Conservation (phyloP, 2,888 invertebrate genomes). For the Tiliacea citrago region DNA sequence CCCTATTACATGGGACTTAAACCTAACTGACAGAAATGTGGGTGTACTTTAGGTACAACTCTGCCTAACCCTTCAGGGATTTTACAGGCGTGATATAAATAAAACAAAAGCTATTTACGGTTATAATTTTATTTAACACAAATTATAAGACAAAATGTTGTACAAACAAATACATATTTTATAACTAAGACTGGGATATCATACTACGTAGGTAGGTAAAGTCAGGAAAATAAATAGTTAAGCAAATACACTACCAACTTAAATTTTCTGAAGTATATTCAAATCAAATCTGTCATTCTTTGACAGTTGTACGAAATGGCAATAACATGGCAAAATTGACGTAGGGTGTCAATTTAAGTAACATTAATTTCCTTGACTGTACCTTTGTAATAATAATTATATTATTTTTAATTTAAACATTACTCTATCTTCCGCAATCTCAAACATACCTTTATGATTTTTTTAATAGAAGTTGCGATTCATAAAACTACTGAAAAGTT, state of each 20-base stretch:
- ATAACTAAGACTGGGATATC: slow-evolving; percentile 35
- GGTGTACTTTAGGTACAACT: background rate
- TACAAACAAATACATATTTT: background rate
- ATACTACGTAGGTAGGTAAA: background rate
- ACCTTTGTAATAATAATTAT: background rate
- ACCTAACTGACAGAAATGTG: background rate
- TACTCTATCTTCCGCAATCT: background rate
- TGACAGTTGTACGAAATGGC: background rate
- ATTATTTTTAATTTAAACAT: background rate
- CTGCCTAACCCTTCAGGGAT: background rate
- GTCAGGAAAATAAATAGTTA: background rate
- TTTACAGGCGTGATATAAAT: background rate
- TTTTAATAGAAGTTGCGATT: background rate
- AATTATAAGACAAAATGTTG: background rate
- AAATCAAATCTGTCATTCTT: background rate
- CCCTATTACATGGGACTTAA: background rate
- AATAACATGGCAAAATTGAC: background rate
- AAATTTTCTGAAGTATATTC: background rate
- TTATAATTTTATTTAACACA: slow-evolving; percentile 42
- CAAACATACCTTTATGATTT: no score
- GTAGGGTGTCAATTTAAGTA: background rate
- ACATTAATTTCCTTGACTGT: background rate
- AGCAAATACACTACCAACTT: background rate
- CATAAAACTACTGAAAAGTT: background rate
- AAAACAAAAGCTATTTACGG: slow-evolving; percentile 6